A percentile compares a stretch with the other conserved stretches of the same genome.
Conservation (phyloP, 2,888 invertebrate species). For the Diplazon laetatorius region DNA sequence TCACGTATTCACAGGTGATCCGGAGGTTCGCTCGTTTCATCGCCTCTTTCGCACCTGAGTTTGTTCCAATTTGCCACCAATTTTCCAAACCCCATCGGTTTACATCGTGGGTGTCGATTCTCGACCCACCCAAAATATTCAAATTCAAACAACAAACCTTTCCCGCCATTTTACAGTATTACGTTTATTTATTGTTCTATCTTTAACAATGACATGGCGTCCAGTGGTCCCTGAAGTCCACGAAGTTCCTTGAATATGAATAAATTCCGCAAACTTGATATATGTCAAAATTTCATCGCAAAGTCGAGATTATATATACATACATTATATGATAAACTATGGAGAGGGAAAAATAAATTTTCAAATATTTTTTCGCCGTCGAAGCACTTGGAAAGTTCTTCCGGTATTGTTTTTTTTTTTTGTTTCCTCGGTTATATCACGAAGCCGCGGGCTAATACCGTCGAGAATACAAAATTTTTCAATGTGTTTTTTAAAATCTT, state of each 20-base stretch:
- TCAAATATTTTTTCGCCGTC: conserved; percentile 30
- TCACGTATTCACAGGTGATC: conserved; percentile 22
- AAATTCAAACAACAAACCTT: too few relatives aligned
- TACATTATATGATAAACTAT: not conserved
- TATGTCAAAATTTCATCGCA: too few relatives aligned
- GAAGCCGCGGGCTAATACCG: conserved; percentile 8
- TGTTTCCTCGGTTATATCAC: not conserved
- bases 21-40: not conserved
- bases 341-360: conserved; percentile 1
- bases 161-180: not conserved
- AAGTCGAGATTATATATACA: too few relatives aligned
- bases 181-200: not conserved
- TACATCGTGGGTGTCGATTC: too few relatives aligned
- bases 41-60: conserved; percentile 47
- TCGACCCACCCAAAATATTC: too few relatives aligned
- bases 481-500: not conserved
- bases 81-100: conserved; percentile 9
- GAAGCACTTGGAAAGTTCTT: not conserved
- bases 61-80: conserved; percentile 3
- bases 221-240: too few relatives aligned
- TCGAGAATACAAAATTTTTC: conserved; percentile 12
- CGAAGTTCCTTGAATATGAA: too few relatives aligned
- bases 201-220: too few relatives aligned
- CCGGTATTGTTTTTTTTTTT: conserved; percentile 21
- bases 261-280: too few relatives aligned